phyloP scores from a whole-genome alignment of 2,797 vertebrate genomes.

The Eulemur rubriventer region DNA sequence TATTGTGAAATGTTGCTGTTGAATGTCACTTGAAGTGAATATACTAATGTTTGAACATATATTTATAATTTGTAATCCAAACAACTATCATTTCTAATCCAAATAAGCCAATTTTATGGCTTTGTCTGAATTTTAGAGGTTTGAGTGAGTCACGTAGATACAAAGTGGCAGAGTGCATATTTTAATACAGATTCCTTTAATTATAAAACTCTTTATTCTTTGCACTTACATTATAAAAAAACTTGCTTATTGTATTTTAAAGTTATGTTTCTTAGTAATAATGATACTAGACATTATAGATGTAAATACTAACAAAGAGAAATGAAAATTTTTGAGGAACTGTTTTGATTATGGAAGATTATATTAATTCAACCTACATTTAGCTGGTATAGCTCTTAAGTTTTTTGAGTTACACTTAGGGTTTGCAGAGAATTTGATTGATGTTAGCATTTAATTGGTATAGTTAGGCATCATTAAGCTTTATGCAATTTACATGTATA shows the following conservation, averaged over 20 bases:
- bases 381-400: not conserved
- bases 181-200: not conserved
- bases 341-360: not conserved
- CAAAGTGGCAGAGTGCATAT: not conserved
- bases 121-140: not conserved
- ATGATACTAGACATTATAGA: not conserved
- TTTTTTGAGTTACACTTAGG: not conserved
- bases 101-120: not conserved
- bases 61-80: not conserved
- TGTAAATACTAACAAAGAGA: not conserved
- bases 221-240: slow-evolving; percentile 2
- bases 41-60: not conserved
- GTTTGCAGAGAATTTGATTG: not conserved
- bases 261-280: slow-evolving; percentile 19
- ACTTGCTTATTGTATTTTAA: not conserved
- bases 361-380: not conserved
- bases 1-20: not conserved
- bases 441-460: not conserved
- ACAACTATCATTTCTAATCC: not conserved
- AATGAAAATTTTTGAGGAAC: slow-evolving; percentile 22
- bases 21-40: not conserved
- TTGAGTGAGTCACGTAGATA: not conserved
- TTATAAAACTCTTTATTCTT: slow-evolving; percentile 5
- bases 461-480: not conserved
- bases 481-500: not conserved